These are phyloP conservation scores for Parazoanthus darwini DNA, from an alignment of 92 coral and sea anemone species.

Conservation along the genomic window DNA sequence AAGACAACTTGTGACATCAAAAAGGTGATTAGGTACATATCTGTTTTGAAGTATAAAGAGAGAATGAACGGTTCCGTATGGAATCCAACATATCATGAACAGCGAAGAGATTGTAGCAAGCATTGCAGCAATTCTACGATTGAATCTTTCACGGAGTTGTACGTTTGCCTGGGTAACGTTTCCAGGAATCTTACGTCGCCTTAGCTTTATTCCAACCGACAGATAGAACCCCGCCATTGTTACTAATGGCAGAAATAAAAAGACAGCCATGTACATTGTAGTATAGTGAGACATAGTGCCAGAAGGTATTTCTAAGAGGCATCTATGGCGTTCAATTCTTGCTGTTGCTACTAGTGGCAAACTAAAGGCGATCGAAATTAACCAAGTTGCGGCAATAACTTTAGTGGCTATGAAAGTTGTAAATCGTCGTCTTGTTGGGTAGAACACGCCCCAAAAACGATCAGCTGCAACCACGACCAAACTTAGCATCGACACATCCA, in stretches of 20 bases:
- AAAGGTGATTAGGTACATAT: background rate
- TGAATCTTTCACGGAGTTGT: background rate
- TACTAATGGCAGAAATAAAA: background rate
- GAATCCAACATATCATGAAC: background rate
- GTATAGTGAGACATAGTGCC: background rate
- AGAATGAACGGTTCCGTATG: slow-evolving; percentile 5
- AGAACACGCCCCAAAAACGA: background rate
- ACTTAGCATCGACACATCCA: slow-evolving; percentile 11
- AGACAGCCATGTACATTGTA: too few species aligned
- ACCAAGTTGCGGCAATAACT: background rate
- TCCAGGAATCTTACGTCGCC: slow-evolving; percentile 3
- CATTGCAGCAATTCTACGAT: background rate
- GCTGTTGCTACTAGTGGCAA: background rate
- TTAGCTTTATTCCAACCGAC: background rate
- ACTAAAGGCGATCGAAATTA: background rate
- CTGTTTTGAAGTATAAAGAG: background rate
- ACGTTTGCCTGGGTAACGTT: background rate
- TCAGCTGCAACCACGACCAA: slow-evolving; percentile 9
- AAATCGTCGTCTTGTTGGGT: slow-evolving; percentile 8
- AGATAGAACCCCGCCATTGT: background rate
- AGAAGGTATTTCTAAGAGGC: background rate
- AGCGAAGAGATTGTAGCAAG: background rate
- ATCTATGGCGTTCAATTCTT: background rate
- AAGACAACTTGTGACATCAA: slow-evolving; percentile 22
- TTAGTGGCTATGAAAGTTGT: background rate